These are phyloP conservation scores for Hippocampus guttulatus DNA, from an alignment of 2,113 vertebrate species.

Conservation along the genomic window DNA sequence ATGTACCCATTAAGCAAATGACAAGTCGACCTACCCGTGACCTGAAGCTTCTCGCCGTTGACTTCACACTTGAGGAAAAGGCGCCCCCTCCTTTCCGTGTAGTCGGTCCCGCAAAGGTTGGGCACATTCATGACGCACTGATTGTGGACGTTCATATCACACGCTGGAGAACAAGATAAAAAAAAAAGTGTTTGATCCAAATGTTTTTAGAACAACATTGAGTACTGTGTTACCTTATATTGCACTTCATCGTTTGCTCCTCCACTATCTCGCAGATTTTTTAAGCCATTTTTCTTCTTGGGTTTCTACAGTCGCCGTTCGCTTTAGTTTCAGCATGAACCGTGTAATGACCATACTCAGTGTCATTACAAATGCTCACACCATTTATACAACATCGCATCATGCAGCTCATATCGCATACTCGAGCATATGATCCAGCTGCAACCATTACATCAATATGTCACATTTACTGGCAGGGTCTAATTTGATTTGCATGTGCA, in stretches of 20 bases:
- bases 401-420: too few relatives aligned
- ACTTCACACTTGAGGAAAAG: constrained; percentile 90
- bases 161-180: constrained; percentile 73
- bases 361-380: too few relatives aligned
- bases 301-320: too few relatives aligned
- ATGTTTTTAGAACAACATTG: not conserved
- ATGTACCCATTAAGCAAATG: not conserved
- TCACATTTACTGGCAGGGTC: not conserved
- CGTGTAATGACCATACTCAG: too few relatives aligned
- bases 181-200: not conserved
- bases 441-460: not conserved
- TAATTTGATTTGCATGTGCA: not conserved
- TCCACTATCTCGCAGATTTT: too few relatives aligned
- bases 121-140: constrained; percentile 94
- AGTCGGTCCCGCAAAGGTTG: constrained; percentile 91
- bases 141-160: constrained; percentile 97
- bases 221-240: too few relatives aligned
- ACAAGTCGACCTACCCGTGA: constrained; percentile 77
- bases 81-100: constrained; percentile 89
- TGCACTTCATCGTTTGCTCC: too few relatives aligned
- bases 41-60: constrained; percentile 80
- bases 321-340: too few relatives aligned
- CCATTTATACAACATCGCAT: too few relatives aligned
- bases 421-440: not conserved
- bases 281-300: too few relatives aligned